Evolutionary conservation across 2,888 invertebrate genomes (phyloP), one percentile per base, ranked within the genome.

Genomic region (Pediacus dermestoides): DNA sequence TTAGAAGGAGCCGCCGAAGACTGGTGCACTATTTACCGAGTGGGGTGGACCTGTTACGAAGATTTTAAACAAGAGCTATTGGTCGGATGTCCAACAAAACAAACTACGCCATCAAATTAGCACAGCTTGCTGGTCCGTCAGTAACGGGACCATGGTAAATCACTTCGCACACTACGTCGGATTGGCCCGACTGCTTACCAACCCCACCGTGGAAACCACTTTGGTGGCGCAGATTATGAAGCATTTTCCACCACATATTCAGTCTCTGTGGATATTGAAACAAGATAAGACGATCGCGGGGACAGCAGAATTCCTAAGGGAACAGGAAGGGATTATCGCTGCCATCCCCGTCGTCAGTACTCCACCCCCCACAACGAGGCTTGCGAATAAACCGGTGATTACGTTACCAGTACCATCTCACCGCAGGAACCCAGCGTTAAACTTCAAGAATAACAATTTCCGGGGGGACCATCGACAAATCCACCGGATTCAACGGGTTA

Each of bases 191-290:
- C 3, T 22, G 9, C 31, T 40, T 2, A 40, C 36, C 2, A 18
- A 31, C 2, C 30, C 40, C 2, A 30, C 26, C 6, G 15, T 34
- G 1, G 38, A 34, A 30, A 10, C 14, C 7, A 15, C 9, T 2
- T 15, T 42, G 3, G 30, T 30, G 4, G 16, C 23, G 1, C 30
- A 37, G 12, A 7, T 42, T 3, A 42, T 42, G 33, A 18, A 21
- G 10, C 42, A 42, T 12, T 42, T 42, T 14, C 37, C 42, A 14
- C 22, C 32, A 1, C 15, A 28, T 11, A 25, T 42, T 4, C 42
- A 34, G 25, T 42, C 42, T 8, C 15, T 42, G 12, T 37, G 42
- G 42, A 23, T 28, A 15, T 16, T 37, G 10, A 32, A 37, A 12
- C 18, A 22, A 9, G 9, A 9, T 7, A 30, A 36, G 15, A 32